Evolutionary conservation across 2,113 vertebrate species (phyloP), one percentile per base, ranked within the genome.

Genomic region (Tichodroma muraria): DNA sequence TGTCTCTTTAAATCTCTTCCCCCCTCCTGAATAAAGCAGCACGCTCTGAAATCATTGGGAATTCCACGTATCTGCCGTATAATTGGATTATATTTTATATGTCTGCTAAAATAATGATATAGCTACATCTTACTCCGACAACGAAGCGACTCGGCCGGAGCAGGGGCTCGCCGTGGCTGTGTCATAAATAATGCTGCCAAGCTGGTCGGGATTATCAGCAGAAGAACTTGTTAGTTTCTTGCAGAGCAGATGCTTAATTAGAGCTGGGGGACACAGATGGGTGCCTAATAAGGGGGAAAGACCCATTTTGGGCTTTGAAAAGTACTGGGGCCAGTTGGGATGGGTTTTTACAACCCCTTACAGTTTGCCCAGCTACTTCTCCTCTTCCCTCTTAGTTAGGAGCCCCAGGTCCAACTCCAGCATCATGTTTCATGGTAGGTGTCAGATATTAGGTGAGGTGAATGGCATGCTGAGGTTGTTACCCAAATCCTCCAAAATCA

Each of bases 231-330:
- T 96, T 94, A 97, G 95, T 72, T 92, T 94, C 93, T 95, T 96
- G 96, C 93, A 92, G 61, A 97, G 88, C 95, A 97, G 94, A 96
- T 96, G 96, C 94, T 97, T 96, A 94, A 97, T 96, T 97, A 94
- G 95, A 94, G 91, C 92, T 77, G 86, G 88, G 83, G 90, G 85
- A 77, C 90, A 96, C 95, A 97, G 95, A 97, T 94, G 96, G 88
- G 91, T 93, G 78, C 63, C 85, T 97, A 95, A 93, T 93, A 93
- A 93, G 11, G 61, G 75, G 71, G 56, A 93, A 91, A 50, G 78
- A 91, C 54, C 28, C 59, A 1, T 77, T 95, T 84, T 50, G 82
- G 88, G 68, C 47, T 90, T 93, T 79, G 70, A 38, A 84, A 94
- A 89, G 45, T 88, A 6, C 73, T 78, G 57, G 59, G 61, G 31